Base-by-base conservation (phyloP, 2,113 vertebrate species). In the Mugil cephalus region DNA sequence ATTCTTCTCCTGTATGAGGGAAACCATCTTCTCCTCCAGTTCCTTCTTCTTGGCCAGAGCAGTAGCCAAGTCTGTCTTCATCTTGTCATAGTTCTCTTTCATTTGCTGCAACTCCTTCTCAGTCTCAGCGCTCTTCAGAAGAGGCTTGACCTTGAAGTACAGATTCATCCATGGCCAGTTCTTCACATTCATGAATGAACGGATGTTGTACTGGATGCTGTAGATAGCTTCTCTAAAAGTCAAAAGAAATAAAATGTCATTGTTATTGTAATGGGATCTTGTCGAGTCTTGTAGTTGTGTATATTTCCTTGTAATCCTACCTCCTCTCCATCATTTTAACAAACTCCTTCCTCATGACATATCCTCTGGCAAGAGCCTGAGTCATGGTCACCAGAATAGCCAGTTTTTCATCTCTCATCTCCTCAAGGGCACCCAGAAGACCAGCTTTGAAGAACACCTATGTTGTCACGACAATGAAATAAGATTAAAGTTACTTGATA, bases 381-480 rank as follows among this genome's bases (percentile, higher is more conserved):
- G 92, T 94, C 92, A 94, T 90, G 51, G 92, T 93, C 45, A 94
- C 88, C 69, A 94, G 83, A 4, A 30, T 61, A 52, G 95, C 95
- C 84, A 97, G 82, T 75, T 96, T 97, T 0, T 98, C 96, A 89
- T 97, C 95, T 70, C 96, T 94, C 96, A 98, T 96, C 92, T 98
- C 97, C 71, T 98, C 97, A 76, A 98, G 94, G 10, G 93, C 91
- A 60, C 96, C 97, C 82, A 98, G 82, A 69, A 98, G 93, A 67
- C 96, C 96, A 90, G 96, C 97, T 95, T 98, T 98, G 92, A 98
- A 98, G 94, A 98, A 98, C 84, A 98, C 96, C 97, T 98, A 14
- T 60, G 13, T 40, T 65, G 10, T n/a, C 38, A 54, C 5, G 8
- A 34, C 2, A 52, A 15, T n/a, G 24, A 5, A 30, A 30, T 30